These are phyloP conservation scores for Cathartes aura DNA, from an alignment of 2,113 vertebrate genomes.

Conservation along the genomic window DNA sequence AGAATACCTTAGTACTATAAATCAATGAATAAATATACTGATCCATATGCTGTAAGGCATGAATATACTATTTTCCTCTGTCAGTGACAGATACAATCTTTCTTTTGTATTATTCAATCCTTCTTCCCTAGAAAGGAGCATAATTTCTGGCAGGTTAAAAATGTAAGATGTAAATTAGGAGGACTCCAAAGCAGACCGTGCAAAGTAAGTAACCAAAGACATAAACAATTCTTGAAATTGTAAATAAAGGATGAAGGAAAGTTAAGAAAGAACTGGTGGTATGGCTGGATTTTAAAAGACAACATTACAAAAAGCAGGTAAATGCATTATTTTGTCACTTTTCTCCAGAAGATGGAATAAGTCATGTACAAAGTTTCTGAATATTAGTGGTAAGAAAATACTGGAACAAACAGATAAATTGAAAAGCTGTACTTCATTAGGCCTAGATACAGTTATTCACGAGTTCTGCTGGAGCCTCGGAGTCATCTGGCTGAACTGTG, in stretches of 20 bases:
- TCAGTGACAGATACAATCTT: conserved; percentile 14
- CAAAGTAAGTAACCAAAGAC: not conserved
- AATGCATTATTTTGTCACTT: not conserved
- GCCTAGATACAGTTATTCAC: not conserved
- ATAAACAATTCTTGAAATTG: not conserved
- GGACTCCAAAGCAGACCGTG: not conserved
- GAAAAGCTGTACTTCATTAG: conserved; percentile 28
- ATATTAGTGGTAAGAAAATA: not conserved
- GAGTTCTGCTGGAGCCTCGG: not conserved
- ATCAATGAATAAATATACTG: conserved; percentile 9
- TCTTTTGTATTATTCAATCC: conserved; percentile 35
- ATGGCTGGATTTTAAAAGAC: not conserved
- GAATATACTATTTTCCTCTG: not conserved
- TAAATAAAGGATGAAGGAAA: not conserved
- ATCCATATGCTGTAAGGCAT: not conserved
- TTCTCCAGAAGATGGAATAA: not conserved
- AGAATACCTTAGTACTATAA: not conserved
- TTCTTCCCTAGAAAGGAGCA: not conserved
- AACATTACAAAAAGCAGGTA: not conserved
- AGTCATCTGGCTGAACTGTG: conserved; percentile 9
- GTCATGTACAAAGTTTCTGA: not conserved
- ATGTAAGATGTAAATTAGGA: conserved; percentile 37
- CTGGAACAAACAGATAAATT: conserved; percentile 5
- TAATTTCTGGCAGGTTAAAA: conserved; percentile 35
- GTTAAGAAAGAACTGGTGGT: not conserved